A percentile compares a stretch with the other conserved stretches of the same genome.
These are phyloP conservation scores for Montifringilla adamsi DNA, from an alignment of 2,113 vertebrate species.

Conservation along the genomic window DNA sequence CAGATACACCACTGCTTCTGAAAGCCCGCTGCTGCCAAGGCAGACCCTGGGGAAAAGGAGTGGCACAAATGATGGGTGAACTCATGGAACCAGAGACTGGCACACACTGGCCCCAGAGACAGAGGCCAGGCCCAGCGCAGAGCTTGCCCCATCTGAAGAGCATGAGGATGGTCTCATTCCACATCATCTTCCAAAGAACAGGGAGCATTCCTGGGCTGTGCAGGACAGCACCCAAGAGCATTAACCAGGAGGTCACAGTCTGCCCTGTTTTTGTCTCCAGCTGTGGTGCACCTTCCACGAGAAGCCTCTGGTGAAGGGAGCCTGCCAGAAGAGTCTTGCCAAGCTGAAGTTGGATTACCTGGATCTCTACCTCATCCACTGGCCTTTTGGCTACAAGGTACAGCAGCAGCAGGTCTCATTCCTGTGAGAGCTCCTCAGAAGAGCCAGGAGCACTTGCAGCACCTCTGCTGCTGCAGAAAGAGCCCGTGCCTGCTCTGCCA, in stretches of 20 bases:
- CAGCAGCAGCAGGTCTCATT: background rate
- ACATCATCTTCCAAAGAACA: background rate
- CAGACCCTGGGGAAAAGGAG: background rate
- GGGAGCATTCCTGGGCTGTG: background rate
- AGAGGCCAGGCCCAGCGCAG: background rate
- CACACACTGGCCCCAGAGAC: background rate
- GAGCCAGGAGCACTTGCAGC: background rate
- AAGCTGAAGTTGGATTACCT: slow-evolving; percentile 85
- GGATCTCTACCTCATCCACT: slow-evolving; percentile 88
- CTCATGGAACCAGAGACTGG: background rate
- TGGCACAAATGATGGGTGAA: background rate
- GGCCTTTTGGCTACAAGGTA: slow-evolving; percentile 87
- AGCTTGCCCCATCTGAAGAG: background rate
- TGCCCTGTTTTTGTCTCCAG: slow-evolving; percentile 48
- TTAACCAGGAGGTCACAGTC: background rate
- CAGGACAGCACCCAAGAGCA: background rate
- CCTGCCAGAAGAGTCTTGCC: slow-evolving; percentile 80
- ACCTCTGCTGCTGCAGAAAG: background rate
- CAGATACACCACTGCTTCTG: background rate
- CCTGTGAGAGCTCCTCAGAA: background rate
- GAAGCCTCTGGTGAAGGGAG: slow-evolving; percentile 77
- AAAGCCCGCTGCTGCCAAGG: background rate
- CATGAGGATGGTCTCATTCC: too few species aligned
- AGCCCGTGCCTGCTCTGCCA: background rate
- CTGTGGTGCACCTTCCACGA: slow-evolving; percentile 86